phyloP scores from a whole-genome alignment of 2,797 vertebrate species.

The Sparus aurata region DNA sequence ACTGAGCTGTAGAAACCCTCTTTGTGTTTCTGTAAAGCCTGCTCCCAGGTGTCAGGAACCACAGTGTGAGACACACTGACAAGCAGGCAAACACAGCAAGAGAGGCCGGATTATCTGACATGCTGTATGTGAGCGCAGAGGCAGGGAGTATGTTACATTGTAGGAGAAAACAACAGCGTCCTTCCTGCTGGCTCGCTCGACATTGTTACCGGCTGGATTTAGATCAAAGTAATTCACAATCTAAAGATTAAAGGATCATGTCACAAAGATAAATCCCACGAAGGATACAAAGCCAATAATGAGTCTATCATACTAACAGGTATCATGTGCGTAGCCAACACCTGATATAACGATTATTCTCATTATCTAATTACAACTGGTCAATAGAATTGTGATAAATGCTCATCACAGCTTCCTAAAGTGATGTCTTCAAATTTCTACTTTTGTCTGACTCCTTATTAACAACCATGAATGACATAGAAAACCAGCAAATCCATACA shows the following conservation, averaged over 20 bases:
- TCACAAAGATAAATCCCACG: neutral
- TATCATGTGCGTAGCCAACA: neutral
- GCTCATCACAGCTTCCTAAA: no score
- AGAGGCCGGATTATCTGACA: constrained; percentile 56
- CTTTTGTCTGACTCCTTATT: no score
- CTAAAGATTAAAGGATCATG: neutral
- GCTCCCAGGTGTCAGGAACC: constrained; percentile 47
- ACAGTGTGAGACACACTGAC: constrained; percentile 43
- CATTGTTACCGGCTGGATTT: neutral
- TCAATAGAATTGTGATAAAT: no score
- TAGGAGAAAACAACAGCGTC: neutral
- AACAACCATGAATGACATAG: no score
- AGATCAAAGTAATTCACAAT: neutral
- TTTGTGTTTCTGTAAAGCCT: constrained; percentile 67
- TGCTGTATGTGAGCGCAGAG: constrained; percentile 33
- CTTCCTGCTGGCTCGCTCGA: neutral
- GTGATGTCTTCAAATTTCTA: no score
- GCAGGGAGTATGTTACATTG: constrained; percentile 7
- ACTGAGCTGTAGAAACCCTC: constrained; percentile 61
- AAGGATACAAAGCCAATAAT: neutral
- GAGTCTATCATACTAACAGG: neutral
- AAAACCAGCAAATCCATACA: no score
- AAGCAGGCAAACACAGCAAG: constrained; percentile 30
- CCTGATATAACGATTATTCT: neutral
- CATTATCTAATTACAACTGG: no score